Percentiles rank a stretch among this genome's conserved stretches.
phyloP scores from a whole-genome alignment of 2,888 invertebrate species.

The Sturmia bella region DNA sequence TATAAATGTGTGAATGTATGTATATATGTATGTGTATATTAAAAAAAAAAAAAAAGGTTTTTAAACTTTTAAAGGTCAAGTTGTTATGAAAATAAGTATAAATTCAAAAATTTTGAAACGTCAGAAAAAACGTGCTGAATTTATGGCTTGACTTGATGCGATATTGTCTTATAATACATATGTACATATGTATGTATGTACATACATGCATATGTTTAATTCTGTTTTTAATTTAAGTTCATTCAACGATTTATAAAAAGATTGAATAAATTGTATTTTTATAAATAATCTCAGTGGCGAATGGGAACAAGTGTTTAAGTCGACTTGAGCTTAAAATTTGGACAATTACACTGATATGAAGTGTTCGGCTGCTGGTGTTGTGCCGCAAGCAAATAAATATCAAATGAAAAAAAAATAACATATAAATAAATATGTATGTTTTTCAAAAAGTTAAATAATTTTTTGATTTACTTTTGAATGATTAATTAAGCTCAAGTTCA shows the following conservation, averaged over 20 bases:
- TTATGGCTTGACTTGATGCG: slow-evolving; percentile 35
- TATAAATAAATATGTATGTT: too few species aligned
- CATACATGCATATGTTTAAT: too few species aligned
- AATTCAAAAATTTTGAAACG: slow-evolving; percentile 35
- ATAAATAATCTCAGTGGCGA: background rate
- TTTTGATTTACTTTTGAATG: too few species aligned
- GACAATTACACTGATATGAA: too few species aligned
- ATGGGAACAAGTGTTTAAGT: too few species aligned
- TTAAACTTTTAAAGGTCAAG: slow-evolving; percentile 62
- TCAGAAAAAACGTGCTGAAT: slow-evolving; percentile 53
- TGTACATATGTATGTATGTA: too few species aligned
- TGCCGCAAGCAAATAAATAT: too few species aligned
- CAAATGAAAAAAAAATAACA: too few species aligned
- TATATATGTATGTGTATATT: background rate
- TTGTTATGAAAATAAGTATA: slow-evolving; percentile 4
- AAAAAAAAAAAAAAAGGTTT: slow-evolving; percentile 40
- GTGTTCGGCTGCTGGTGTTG: too few species aligned
- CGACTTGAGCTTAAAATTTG: too few species aligned
- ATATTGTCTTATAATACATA: slow-evolving; percentile 24
- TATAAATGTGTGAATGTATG: background rate
- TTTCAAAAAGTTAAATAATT: too few species aligned
- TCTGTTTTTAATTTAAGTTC: slow-evolving; percentile 41
- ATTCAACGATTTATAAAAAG: slow-evolving; percentile 35
- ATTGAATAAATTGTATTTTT: background rate
- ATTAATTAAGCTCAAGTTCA: too few species aligned